Conservation (phyloP, 2,797 vertebrate species). For the Lepilemur ruficaudatus region DNA sequence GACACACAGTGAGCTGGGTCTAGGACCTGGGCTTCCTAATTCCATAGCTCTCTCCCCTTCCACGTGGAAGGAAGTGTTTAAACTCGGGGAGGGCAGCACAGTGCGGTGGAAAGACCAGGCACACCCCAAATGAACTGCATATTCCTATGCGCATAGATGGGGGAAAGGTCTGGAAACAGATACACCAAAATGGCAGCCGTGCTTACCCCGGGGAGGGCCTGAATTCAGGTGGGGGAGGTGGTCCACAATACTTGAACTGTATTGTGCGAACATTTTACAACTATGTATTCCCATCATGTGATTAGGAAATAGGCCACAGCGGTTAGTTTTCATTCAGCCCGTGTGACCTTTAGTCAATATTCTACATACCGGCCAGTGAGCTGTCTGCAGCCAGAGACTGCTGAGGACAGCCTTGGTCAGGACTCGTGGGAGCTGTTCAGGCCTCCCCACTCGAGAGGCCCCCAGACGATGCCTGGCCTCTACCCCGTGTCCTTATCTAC, state of each 20-base stretch:
- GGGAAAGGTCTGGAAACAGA: neutral
- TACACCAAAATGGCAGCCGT: neutral
- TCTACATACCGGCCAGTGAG: neutral
- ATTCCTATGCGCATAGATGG: neutral
- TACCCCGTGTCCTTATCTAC: neutral
- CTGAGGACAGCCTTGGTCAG: neutral
- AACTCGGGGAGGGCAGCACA: neutral
- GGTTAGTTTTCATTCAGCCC: neutral
- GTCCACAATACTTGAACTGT: neutral
- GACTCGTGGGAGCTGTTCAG: neutral
- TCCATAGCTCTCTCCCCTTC: neutral
- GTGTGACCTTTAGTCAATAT: neutral
- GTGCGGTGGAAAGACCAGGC: neutral
- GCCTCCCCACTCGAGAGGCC: neutral
- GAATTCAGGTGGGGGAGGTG: accelerated
- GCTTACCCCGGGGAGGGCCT: neutral
- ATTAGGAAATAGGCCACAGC: neutral
- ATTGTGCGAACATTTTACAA: neutral
- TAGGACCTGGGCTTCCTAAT: neutral
- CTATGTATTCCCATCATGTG: neutral
- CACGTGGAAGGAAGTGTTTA: neutral
- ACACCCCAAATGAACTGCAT: too few relatives aligned
- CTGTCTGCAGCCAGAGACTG: neutral
- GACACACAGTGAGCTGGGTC: neutral
- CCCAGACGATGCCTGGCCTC: neutral